phyloP scores from a whole-genome alignment of 2,888 invertebrate genomes.

The Exephanes ischioxanthus region DNA sequence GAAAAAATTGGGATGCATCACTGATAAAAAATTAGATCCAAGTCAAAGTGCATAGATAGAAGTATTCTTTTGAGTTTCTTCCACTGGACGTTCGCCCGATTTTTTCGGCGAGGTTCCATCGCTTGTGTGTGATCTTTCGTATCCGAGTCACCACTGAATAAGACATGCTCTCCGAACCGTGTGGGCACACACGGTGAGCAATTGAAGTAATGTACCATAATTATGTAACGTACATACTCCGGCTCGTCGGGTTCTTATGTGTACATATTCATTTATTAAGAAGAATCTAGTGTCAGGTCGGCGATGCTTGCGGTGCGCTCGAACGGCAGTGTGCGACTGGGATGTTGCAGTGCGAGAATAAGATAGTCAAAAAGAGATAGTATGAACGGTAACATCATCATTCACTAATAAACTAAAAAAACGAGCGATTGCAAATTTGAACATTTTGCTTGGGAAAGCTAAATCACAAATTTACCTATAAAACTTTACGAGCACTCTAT shows the following conservation, averaged over 20 bases:
- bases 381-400: too few species aligned
- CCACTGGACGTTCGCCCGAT: conserved; percentile 68
- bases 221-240: conserved; percentile 59
- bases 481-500: too few species aligned
- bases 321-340: neutral
- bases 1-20: too few species aligned
- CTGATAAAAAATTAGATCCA: conserved; percentile 76
- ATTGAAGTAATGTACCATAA: conserved; percentile 57
- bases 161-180: conserved; percentile 38
- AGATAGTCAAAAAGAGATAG: too few species aligned
- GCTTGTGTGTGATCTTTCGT: conserved; percentile 66
- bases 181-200: conserved; percentile 33
- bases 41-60: conserved; percentile 71
- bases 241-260: conserved; percentile 33
- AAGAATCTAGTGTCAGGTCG: neutral
- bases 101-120: conserved; percentile 69
- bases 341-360: too few species aligned
- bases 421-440: too few species aligned
- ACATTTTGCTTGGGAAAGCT: too few species aligned
- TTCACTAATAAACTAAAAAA: too few species aligned
- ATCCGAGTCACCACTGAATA: conserved; percentile 73
- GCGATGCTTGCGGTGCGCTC: neutral
- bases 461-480: too few species aligned
- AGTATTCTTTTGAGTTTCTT: conserved; percentile 69
- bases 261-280: conserved; percentile 4